Evolutionary conservation across 2,113 vertebrate genomes (phyloP).

Genomic region (Mixornis gularis): DNA sequence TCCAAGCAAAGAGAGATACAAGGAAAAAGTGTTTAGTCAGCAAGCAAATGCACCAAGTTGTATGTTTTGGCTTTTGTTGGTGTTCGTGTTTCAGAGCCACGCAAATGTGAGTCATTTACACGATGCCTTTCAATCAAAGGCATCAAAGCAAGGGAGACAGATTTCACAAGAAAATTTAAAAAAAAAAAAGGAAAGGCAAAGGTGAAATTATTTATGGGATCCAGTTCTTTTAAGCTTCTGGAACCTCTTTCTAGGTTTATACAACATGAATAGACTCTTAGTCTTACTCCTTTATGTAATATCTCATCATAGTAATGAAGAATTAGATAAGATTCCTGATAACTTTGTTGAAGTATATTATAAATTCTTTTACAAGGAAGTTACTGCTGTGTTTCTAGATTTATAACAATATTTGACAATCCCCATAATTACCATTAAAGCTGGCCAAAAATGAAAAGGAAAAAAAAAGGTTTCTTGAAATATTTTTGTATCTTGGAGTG

Average conservation of each 20-base stretch:
- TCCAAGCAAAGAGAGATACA: conserved; percentile 2
- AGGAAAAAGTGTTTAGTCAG: conserved; percentile 53
- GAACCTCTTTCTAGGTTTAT: not conserved
- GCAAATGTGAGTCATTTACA: not conserved
- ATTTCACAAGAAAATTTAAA: not conserved
- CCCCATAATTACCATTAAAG: not conserved
- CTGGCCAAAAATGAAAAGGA: not conserved
- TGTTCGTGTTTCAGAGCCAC: not conserved
- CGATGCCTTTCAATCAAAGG: conserved; percentile 32
- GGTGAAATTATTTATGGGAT: not conserved
- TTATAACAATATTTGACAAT: not conserved
- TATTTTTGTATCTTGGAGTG: not conserved
- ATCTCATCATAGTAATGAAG: not conserved
- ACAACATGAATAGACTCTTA: not conserved
- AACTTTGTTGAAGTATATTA: not conserved
- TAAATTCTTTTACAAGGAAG: not conserved
- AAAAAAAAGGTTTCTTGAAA: not conserved
- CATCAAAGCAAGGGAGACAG: conserved; percentile 17
- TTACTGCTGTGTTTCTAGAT: not conserved
- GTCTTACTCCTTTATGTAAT: not conserved
- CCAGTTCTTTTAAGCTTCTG: not conserved
- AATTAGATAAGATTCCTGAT: not conserved
- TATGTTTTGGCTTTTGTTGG: conserved; percentile 40
- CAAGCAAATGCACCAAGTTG: conserved; percentile 36
- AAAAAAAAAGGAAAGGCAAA: not conserved